Percentiles rank a stretch among this genome's conserved stretches.
These are phyloP conservation scores for Thomomys bottae DNA, from an alignment of 2,113 vertebrate species.

Conservation along the genomic window DNA sequence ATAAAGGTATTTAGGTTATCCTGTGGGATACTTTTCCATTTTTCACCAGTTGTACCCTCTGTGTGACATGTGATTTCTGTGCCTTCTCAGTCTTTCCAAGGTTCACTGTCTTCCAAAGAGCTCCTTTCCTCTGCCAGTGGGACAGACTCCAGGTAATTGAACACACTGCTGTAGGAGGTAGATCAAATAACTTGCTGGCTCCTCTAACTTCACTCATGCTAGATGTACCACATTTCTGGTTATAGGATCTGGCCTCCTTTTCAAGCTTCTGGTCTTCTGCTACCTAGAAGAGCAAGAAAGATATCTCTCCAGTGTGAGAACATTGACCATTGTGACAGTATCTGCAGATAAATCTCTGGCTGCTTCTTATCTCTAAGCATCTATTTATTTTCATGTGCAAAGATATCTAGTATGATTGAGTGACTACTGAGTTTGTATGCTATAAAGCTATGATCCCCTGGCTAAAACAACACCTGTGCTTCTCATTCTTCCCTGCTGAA, in stretches of 20 bases:
- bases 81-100: background rate
- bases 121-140: background rate
- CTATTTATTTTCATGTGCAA: background rate
- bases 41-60: background rate
- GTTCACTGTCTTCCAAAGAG: background rate
- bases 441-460: background rate
- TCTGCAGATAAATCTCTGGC: background rate
- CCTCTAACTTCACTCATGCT: background rate
- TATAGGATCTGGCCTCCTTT: background rate
- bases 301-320: background rate
- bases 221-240: background rate
- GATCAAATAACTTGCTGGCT: background rate
- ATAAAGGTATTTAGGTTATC: background rate
- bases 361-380: background rate
- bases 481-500: slow-evolving; percentile 23
- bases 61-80: background rate
- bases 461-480: background rate
- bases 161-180: background rate
- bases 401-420: background rate
- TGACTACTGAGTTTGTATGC: background rate
- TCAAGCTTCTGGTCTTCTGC: background rate
- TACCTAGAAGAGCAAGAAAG: background rate
- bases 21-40: background rate
- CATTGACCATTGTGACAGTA: background rate
- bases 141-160: background rate